Evolutionary conservation across 2,113 vertebrate genomes (phyloP).

Genomic region (Semnornis frantzii): DNA sequence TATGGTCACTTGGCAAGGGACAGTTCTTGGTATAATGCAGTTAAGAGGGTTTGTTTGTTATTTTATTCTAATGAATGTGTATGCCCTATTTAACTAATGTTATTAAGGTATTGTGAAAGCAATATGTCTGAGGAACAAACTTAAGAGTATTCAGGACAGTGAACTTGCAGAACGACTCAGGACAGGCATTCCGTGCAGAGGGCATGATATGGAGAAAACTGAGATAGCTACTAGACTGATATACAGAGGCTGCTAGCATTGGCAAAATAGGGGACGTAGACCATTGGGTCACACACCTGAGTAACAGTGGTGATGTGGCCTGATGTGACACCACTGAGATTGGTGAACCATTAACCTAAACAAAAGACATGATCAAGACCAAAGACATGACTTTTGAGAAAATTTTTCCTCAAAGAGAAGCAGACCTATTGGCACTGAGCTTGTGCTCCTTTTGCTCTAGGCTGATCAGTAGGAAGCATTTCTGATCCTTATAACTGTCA

Average conservation of each 20-base stretch:
- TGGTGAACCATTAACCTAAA: not conserved
- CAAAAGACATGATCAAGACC: not conserved
- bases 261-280: not conserved
- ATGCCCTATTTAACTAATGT: not conserved
- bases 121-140: not conserved
- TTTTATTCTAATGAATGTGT: slow-evolving; percentile 28
- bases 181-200: not conserved
- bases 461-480: not conserved
- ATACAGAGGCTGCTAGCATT: not conserved
- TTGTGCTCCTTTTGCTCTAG: not conserved
- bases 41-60: slow-evolving; percentile 23
- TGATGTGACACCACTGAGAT: not conserved
- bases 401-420: not conserved
- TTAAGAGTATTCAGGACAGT: slow-evolving; percentile 1
- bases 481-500: not conserved
- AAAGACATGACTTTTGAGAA: not conserved
- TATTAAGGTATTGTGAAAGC: slow-evolving; percentile 16
- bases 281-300: not conserved
- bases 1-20: slow-evolving; percentile 20
- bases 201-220: not conserved
- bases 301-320: not conserved
- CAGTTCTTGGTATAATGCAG: not conserved
- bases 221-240: not conserved
- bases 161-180: not conserved
- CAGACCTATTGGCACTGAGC: not conserved